Percentiles rank a stretch among this genome's conserved stretches.
These are phyloP conservation scores for Lerista edwardsae DNA, from an alignment of 2,797 vertebrate species.

Conservation along the genomic window DNA sequence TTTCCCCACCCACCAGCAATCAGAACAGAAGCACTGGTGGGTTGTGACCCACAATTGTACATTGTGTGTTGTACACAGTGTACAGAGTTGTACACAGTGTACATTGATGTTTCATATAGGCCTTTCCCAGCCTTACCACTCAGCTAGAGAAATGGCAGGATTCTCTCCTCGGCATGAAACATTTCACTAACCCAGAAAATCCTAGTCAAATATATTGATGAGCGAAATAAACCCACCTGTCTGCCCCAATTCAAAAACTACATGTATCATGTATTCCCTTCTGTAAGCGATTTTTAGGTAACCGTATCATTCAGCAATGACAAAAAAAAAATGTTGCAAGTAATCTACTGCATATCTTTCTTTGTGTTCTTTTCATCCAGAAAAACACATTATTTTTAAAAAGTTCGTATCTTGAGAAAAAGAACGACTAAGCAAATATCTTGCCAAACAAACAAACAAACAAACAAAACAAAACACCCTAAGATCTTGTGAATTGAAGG, in stretches of 20 bases:
- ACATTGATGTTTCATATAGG: too few species aligned
- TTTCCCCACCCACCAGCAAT: too few species aligned
- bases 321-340: constrained; percentile 58
- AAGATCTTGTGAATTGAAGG: background rate
- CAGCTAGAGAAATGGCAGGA: constrained; percentile 10
- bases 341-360: constrained; percentile 50
- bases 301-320: constrained; percentile 59
- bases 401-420: constrained; percentile 1
- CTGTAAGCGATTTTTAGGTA: constrained; percentile 56
- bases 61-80: too few species aligned
- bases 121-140: background rate
- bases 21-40: too few species aligned
- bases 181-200: constrained; percentile 45
- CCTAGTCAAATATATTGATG: constrained; percentile 46
- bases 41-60: too few species aligned
- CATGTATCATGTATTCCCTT: constrained; percentile 59
- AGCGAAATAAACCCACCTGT: constrained; percentile 56
- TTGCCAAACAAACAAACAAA: too few species aligned
- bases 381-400: constrained; percentile 36
- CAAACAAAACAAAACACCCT: background rate
- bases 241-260: constrained; percentile 60
- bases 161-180: constrained; percentile 28
- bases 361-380: constrained; percentile 39
- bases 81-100: too few species aligned
- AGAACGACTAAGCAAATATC: background rate